Base-by-base conservation (phyloP, 2,888 invertebrate genomes). In the Bombylius major region DNA sequence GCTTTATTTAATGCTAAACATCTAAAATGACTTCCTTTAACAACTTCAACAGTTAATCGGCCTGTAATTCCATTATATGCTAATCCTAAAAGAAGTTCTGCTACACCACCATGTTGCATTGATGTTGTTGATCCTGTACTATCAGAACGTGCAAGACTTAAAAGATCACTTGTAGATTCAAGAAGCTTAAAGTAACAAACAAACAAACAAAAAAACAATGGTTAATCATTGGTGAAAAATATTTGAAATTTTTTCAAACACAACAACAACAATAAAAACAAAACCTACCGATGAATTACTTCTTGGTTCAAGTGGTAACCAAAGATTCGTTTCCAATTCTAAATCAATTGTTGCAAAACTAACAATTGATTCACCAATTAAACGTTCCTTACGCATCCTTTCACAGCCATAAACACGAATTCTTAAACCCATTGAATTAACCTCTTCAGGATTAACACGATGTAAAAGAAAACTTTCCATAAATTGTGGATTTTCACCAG, bases 61-160 rank as follows among this genome's bases (percentile, higher is more conserved):
- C 96, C 96, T 3, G 96, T 96, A 44, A 88, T 91, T 34, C 94
- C 89, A 70, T 91, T 96, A 70, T 96, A 96, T 65, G 91, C 87
- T 62, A 96, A 78, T 0, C 95, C 95, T 59, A 91, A 75, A 33
- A 96, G 78, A 56, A 96, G 80, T 73, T 96, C 89, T 49, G 95
- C 93, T 51, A 94, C 89, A 33, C 94, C 94, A 11, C 92, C 92
- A 62, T 89, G 83, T 65, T 87, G 83, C 83, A 84, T 84, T 63
- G 95, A 95, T 74, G 92, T 93, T 64, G 92, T 92, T 0, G 94
- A 95, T 39, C 93, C 93, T 7, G 93, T 91, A 63, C 92, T 92
- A 75, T 96, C 95, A 61, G 94, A 95, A 56, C 93, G 79, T 23
- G 93, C 89, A 66, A 95, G 78, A 70, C 89, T 90, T 64, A 84